phyloP scores from a whole-genome alignment of 37 sponge, comb jelly and placozoan species.

The Amphimedon queenslandica region DNA sequence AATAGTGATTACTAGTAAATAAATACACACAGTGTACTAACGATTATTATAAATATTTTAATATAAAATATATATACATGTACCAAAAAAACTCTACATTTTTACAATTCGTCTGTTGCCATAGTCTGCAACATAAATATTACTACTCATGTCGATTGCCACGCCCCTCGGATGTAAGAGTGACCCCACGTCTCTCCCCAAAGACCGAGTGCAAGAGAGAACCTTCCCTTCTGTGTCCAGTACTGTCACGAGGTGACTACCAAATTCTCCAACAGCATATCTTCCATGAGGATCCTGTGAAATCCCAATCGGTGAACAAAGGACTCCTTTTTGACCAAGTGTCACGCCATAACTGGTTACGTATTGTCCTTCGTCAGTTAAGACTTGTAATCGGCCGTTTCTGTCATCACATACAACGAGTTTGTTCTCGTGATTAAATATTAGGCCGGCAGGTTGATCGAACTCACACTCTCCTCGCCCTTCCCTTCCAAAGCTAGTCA shows the following conservation, averaged over 20 bases:
- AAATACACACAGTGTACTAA: no score
- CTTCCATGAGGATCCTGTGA: conserved; percentile 32
- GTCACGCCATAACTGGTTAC: conserved; percentile 28
- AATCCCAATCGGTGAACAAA: conserved; percentile 57
- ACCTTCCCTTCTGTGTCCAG: conserved; percentile 36
- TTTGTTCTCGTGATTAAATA: conserved; percentile 30
- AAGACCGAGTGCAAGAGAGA: conserved; percentile 9
- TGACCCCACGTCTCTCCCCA: conserved; percentile 33
- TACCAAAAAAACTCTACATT: conserved; percentile 22
- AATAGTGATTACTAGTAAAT: no score
- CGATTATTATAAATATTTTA: not conserved
- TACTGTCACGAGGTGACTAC: conserved; percentile 49
- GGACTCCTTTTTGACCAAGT: conserved; percentile 23
- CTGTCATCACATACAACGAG: conserved; percentile 64
- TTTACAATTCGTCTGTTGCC: conserved; percentile 55
- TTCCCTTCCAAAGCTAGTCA: conserved; percentile 27
- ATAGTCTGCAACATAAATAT: conserved; percentile 55
- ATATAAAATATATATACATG: not conserved
- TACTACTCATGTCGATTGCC: conserved; percentile 35
- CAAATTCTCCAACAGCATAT: conserved; percentile 58
- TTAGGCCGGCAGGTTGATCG: conserved; percentile 47
- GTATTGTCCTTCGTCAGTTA: conserved; percentile 27
- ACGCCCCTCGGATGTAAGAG: conserved; percentile 61
- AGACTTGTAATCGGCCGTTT: conserved; percentile 51
- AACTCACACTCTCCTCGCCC: conserved; percentile 28